Conservation (phyloP, 2,888 invertebrate genomes). For the Caenorhabditis plicata region DNA sequence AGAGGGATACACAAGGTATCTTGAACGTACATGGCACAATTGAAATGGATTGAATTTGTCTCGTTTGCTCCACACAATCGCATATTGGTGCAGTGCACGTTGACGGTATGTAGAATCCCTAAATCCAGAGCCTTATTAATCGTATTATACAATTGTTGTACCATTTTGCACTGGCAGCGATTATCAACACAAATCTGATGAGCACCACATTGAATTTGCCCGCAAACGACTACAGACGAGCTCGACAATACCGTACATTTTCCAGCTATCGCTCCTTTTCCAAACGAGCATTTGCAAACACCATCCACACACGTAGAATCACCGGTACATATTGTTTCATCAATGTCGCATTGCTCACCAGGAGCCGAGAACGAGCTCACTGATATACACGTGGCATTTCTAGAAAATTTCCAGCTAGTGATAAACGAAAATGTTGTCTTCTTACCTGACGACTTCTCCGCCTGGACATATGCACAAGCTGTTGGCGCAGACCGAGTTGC, state of each 20-base stretch:
- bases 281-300: conserved; percentile 52
- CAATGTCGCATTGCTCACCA: conserved; percentile 54
- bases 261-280: conserved; percentile 51
- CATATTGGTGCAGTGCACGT: conserved; percentile 15
- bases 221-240: conserved; percentile 4
- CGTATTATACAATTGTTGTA: not conserved
- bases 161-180: conserved; percentile 29
- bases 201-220: conserved; percentile 11
- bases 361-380: conserved; percentile 47
- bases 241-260: conserved; percentile 44
- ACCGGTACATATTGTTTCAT: conserved; percentile 60
- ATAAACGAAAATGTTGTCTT: too few relatives aligned
- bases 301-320: conserved; percentile 53
- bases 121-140: not conserved
- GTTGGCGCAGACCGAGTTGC: conserved; percentile 63
- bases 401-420: too few relatives aligned
- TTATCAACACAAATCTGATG: conserved; percentile 28
- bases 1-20: not conserved
- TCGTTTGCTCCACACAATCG: conserved; percentile 19
- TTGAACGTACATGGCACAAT: conserved; percentile 17
- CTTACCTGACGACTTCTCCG: conserved; percentile 52
- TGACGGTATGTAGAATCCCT: conserved; percentile 2
- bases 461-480: conserved; percentile 63
- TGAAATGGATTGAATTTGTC: conserved; percentile 18
- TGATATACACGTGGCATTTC: conserved; percentile 36